Base-by-base conservation (phyloP, 1,140 invertebrate genomes). In the Drosophila arawakana region DNA sequence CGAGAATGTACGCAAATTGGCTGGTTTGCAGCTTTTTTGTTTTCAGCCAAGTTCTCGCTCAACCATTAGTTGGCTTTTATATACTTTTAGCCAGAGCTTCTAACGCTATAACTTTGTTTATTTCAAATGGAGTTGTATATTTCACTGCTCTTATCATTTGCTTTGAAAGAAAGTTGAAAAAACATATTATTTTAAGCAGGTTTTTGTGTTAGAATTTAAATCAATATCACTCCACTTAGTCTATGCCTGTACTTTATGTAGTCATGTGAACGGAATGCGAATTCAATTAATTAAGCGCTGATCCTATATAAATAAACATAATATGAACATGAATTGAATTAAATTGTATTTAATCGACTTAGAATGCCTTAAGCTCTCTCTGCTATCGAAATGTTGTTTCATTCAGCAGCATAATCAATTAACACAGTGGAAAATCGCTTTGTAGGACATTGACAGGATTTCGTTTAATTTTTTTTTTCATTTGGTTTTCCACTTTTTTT, bases 1-100 rank as follows among this genome's bases (percentile, higher is more conserved):
- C 50, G 50, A 35, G 50, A n/a, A 13, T 52, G 50, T 60, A 79
- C 79, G 55, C 34, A 68, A 68, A 59, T 68, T 59, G 55, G 72
- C 80, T 74, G 73, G 73, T 70, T 77, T 73, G 81, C 71, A 77
- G 77, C 61, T 73, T 52, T 80, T 50, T 66, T 79, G 68, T 76
- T 75, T 83, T 80, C 83, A 82, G 76, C 13, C 43, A 13, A 5
- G 54, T 73, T 78, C 39, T 41, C 9, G 39, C 39, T 11, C 11
- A 11, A 11, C 39, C 39, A 11, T 41, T 41, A 41, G 39, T 41
- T 41, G 9, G 61, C 55, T 63, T 75, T 60, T 52, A 52, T 57
- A 41, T 8, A 21, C 15, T 39, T 21, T 41, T n/a, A 34, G 47
- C 6, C 25, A 10, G 8, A 54, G 37, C 18, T 57, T 35, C 54